These are phyloP conservation scores for Gerris lacustris DNA, from an alignment of 2,888 invertebrate species.

Conservation along the genomic window DNA sequence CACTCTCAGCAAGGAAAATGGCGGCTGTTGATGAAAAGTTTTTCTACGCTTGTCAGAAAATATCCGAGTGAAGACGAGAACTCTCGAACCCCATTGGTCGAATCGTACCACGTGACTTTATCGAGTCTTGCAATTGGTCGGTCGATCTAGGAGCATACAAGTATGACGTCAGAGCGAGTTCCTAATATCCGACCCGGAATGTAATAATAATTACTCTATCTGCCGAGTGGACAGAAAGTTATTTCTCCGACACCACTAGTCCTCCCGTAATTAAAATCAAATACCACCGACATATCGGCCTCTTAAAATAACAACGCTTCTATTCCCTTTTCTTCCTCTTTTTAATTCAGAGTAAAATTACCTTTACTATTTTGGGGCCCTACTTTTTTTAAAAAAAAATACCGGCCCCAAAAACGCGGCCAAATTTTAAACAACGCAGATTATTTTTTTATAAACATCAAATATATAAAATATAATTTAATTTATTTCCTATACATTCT, in stretches of 20 bases:
- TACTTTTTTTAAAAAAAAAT: too few species aligned
- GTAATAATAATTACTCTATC: background rate
- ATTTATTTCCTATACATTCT: too few species aligned
- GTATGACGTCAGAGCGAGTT: constrained; percentile 26
- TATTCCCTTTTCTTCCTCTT: background rate
- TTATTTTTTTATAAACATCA: too few species aligned
- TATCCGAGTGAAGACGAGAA: constrained; percentile 43
- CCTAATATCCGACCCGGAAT: background rate
- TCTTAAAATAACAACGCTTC: background rate
- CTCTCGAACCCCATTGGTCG: constrained; percentile 37
- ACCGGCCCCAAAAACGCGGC: too few species aligned
- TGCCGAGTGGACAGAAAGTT: background rate
- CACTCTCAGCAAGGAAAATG: constrained; percentile 78
- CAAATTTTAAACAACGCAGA: too few species aligned
- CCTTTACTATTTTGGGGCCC: too few species aligned
- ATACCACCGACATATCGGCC: background rate
- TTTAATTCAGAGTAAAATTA: too few species aligned
- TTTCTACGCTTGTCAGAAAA: constrained; percentile 89
- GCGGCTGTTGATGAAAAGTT: constrained; percentile 91
- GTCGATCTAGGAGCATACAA: constrained; percentile 22
- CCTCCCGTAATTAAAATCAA: background rate
- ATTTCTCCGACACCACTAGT: background rate
- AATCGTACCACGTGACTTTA: constrained; percentile 40
- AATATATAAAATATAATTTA: too few species aligned
- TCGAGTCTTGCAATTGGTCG: constrained; percentile 37